These are phyloP conservation scores for Micrasema longulum DNA, from an alignment of 1,140 invertebrate species.

Conservation along the genomic window DNA sequence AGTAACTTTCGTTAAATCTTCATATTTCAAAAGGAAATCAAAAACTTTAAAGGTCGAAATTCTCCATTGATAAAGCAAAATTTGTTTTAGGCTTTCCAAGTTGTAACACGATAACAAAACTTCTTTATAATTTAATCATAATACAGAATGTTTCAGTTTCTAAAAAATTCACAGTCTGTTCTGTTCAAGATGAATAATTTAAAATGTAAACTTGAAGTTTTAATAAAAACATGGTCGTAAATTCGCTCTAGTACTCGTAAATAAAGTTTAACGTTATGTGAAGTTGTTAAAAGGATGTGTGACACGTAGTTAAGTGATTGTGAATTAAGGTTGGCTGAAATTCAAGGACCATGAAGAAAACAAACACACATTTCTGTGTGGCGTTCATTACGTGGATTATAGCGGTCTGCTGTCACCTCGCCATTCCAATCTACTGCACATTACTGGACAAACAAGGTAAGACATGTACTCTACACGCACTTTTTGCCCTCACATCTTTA, in stretches of 20 bases:
- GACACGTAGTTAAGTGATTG: slow-evolving; percentile 9
- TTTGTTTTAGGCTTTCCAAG: too few species aligned
- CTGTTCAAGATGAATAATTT: not conserved
- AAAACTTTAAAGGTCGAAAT: too few species aligned
- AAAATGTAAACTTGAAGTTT: not conserved
- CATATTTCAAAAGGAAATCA: too few species aligned
- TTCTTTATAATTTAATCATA: too few species aligned
- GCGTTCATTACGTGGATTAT: slow-evolving; percentile 33
- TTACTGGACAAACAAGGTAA: slow-evolving; percentile 52
- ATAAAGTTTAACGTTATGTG: not conserved
- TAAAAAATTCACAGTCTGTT: too few species aligned
- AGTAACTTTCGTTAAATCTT: too few species aligned
- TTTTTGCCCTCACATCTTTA: too few species aligned
- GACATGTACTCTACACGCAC: not conserved
- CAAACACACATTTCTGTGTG: slow-evolving; percentile 12
- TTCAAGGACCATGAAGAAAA: slow-evolving; percentile 14
- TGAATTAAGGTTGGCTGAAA: not conserved
- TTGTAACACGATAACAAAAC: too few species aligned
- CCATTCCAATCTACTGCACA: slow-evolving; percentile 39
- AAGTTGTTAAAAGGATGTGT: slow-evolving; percentile 10
- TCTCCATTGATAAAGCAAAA: too few species aligned
- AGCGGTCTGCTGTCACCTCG: slow-evolving; percentile 35
- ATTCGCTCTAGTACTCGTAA: not conserved
- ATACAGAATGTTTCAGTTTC: too few species aligned
- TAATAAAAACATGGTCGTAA: too few species aligned